Evolutionary conservation across 1,140 invertebrate genomes (phyloP).

Genomic region (Tetraneura akinire): DNA sequence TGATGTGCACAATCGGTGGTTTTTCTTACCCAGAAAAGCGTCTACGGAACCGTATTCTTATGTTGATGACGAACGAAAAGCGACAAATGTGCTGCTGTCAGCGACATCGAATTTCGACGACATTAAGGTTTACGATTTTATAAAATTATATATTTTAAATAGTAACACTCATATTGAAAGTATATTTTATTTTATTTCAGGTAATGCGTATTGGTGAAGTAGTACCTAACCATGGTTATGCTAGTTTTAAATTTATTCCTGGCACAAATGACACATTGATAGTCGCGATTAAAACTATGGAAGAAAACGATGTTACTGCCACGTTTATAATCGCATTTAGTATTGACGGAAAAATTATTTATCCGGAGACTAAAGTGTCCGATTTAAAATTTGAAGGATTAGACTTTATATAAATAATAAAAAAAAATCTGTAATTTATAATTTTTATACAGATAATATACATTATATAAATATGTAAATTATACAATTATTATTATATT

Average conservation of each 20-base stretch:
- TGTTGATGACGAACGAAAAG: slow-evolving; percentile 82
- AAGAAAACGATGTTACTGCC: slow-evolving; percentile 83
- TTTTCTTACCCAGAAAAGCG: slow-evolving; percentile 90
- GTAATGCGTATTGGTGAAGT: slow-evolving; percentile 67
- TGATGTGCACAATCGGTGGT: slow-evolving; percentile 79
- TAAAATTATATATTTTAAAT: too few species aligned
- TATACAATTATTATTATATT: too few species aligned
- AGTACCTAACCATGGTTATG: slow-evolving; percentile 85
- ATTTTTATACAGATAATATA: too few species aligned
- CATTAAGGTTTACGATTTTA: slow-evolving; percentile 63
- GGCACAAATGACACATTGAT: slow-evolving; percentile 83
- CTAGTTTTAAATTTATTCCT: slow-evolving; percentile 97
- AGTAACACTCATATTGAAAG: neutral
- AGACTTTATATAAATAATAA: slow-evolving; percentile 93
- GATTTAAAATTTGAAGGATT: slow-evolving; percentile 96
- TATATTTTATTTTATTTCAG: slow-evolving; percentile 58
- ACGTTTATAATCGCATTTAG: slow-evolving; percentile 90
- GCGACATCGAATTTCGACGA: slow-evolving; percentile 80
- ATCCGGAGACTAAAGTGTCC: slow-evolving; percentile 80
- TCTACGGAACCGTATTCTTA: slow-evolving; percentile 88
- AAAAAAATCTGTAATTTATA: too few species aligned
- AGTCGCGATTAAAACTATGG: slow-evolving; percentile 92
- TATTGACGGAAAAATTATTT: slow-evolving; percentile 76
- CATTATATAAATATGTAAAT: too few species aligned
- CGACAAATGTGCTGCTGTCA: slow-evolving; percentile 86